These are phyloP conservation scores for Alcedo quadribrachys DNA, from an alignment of 2,797 vertebrate species.

Conservation along the genomic window DNA sequence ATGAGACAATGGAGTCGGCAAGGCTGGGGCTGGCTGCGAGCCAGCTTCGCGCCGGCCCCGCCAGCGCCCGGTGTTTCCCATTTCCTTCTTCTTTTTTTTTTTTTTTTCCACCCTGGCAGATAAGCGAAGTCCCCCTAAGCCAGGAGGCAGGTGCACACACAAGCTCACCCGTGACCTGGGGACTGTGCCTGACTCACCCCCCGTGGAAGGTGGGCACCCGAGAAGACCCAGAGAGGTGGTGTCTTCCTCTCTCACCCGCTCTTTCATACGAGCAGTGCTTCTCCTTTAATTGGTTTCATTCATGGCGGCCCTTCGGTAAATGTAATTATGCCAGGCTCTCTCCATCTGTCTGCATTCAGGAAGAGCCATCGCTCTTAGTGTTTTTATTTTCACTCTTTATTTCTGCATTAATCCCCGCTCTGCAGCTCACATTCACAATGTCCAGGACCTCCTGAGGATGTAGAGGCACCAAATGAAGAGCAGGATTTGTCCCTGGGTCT, in stretches of 20 bases:
- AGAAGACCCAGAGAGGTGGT: background rate
- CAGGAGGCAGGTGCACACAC: background rate
- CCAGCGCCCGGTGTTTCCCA: background rate
- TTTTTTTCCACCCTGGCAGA: background rate
- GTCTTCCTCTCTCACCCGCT: background rate
- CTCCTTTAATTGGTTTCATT: conserved; percentile 69
- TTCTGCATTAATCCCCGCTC: conserved; percentile 44
- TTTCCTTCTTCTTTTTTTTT: conserved; percentile 24
- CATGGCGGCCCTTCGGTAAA: conserved; percentile 69
- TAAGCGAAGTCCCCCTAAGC: conserved; percentile 14
- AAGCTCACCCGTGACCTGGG: background rate
- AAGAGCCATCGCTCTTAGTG: conserved; percentile 75
- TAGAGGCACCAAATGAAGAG: background rate
- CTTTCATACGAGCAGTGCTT: background rate
- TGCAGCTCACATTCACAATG: conserved; percentile 14
- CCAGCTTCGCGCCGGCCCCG: background rate
- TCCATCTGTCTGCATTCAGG: conserved; percentile 83
- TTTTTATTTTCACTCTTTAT: conserved; percentile 70
- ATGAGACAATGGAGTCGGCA: conserved; percentile 65
- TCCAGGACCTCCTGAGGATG: conserved; percentile 32
- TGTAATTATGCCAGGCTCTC: conserved; percentile 86
- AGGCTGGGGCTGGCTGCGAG: conserved; percentile 64
- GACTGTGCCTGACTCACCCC: background rate
- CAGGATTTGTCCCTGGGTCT: background rate
- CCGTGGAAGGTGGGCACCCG: background rate